Percentiles rank a stretch among this genome's conserved stretches.
Conservation (phyloP, 2,888 invertebrate species). For the Rhopalosiphum nymphaeae region DNA sequence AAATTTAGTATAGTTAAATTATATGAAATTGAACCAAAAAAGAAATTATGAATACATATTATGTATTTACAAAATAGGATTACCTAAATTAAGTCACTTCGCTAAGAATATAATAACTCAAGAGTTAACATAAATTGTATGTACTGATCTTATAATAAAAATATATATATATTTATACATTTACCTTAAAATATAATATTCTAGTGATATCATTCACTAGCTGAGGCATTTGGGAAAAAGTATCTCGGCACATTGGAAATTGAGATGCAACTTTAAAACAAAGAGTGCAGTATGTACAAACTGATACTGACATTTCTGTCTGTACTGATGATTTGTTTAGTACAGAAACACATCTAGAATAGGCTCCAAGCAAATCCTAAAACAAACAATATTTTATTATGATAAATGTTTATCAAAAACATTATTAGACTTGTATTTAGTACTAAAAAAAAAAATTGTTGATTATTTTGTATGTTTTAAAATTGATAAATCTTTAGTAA, state of each 20-base stretch:
- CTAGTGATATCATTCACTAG: constrained; percentile 88
- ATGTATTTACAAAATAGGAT: not conserved
- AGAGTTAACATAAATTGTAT: not conserved
- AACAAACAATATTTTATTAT: constrained; percentile 62
- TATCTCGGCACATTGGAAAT: constrained; percentile 90
- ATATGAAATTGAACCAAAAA: not conserved
- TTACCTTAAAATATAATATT: constrained; percentile 86
- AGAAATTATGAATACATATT: not conserved
- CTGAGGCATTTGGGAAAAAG: constrained; percentile 88
- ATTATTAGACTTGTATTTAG: not conserved
- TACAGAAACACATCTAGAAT: constrained; percentile 93
- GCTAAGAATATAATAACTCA: not conserved
- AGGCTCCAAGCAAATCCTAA: constrained; percentile 87
- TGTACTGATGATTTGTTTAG: constrained; percentile 83
- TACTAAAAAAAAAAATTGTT: not conserved
- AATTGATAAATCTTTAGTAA: not conserved
- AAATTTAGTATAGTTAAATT: constrained; percentile 65
- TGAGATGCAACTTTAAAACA: constrained; percentile 97
- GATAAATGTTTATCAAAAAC: not conserved
- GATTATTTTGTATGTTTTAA: not conserved
- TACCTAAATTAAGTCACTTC: not conserved
- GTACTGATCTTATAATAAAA: not conserved
- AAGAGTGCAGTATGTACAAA: constrained; percentile 86
- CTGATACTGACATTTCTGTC: constrained; percentile 86
- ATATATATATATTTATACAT: not conserved